A percentile compares a stretch with the other conserved stretches of the same genome.
Evolutionary conservation across 2,888 invertebrate species (phyloP).

Genomic region (Tetropium fuscum): DNA sequence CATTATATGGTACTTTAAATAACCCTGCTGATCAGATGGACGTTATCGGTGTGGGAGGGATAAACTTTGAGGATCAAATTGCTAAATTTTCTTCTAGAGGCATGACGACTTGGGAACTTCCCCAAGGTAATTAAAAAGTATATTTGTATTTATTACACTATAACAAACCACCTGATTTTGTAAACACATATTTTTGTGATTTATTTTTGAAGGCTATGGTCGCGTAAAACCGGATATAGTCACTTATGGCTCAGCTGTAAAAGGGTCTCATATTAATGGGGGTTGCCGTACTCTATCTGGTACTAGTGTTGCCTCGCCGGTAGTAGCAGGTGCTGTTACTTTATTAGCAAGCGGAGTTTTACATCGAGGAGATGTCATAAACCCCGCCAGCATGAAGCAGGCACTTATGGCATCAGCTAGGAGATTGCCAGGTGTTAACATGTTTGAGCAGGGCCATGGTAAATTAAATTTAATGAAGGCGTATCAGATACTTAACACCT

Average conservation of each 20-base stretch:
- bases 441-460: slow-evolving; percentile 98
- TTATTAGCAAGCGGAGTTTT: slow-evolving; percentile 86
- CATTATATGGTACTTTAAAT: slow-evolving; percentile 94
- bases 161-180: too few relatives aligned
- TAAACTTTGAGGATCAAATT: slow-evolving; percentile 95
- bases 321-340: slow-evolving; percentile 95
- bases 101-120: slow-evolving; percentile 97
- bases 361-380: slow-evolving; percentile 73
- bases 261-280: slow-evolving; percentile 89
- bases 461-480: slow-evolving; percentile 92
- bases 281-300: slow-evolving; percentile 94
- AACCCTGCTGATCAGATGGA: slow-evolving; percentile 99
- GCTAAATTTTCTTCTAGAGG: slow-evolving; percentile 97
- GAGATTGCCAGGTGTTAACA: slow-evolving; percentile 86
- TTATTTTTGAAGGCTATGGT: slow-evolving; percentile 74
- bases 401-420: slow-evolving; percentile 92
- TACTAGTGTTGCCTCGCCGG: slow-evolving; percentile 97
- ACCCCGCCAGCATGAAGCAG: slow-evolving; percentile 96
- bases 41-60: slow-evolving; percentile 98
- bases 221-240: slow-evolving; percentile 97
- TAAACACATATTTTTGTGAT: slow-evolving; percentile 4
- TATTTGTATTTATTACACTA: background rate
- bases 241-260: slow-evolving; percentile 93
- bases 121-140: slow-evolving; percentile 66
- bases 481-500: slow-evolving; percentile 77